These are phyloP conservation scores for Philopedon plagiatum DNA, from an alignment of 2,888 invertebrate species.

Conservation along the genomic window DNA sequence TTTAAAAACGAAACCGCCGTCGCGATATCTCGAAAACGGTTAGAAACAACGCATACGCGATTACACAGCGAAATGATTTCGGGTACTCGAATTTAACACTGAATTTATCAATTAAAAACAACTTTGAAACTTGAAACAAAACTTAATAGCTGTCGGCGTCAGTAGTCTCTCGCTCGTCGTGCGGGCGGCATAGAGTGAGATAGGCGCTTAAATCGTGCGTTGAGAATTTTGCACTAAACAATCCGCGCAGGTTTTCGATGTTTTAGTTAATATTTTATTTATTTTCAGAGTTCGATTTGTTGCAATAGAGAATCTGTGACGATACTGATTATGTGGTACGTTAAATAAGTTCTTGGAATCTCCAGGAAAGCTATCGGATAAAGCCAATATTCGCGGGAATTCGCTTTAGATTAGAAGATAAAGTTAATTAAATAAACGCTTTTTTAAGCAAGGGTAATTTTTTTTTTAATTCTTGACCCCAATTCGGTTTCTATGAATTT, in stretches of 20 bases:
- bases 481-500: too few species aligned
- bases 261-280: slow-evolving; percentile 23
- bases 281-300: slow-evolving; percentile 24
- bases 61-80: slow-evolving; percentile 12
- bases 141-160: background rate
- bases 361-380: too few species aligned
- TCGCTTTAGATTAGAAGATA: too few species aligned
- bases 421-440: too few species aligned
- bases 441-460: too few species aligned
- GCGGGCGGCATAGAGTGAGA: background rate
- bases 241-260: slow-evolving; percentile 34
- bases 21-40: background rate
- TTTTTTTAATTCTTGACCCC: too few species aligned
- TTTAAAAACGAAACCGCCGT: background rate
- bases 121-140: slow-evolving; percentile 33
- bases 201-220: background rate
- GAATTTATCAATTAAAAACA: slow-evolving; percentile 41
- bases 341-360: too few species aligned
- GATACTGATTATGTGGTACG: background rate
- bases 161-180: background rate
- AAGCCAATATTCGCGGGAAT: too few species aligned
- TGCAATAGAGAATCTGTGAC: background rate
- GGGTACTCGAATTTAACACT: slow-evolving; percentile 27
- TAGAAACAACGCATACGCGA: background rate
- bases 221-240: slow-evolving; percentile 7